Percentiles rank a stretch among this genome's conserved stretches.
Evolutionary conservation across 2,797 vertebrate genomes (phyloP).

Genomic region (Alosa sapidissima): DNA sequence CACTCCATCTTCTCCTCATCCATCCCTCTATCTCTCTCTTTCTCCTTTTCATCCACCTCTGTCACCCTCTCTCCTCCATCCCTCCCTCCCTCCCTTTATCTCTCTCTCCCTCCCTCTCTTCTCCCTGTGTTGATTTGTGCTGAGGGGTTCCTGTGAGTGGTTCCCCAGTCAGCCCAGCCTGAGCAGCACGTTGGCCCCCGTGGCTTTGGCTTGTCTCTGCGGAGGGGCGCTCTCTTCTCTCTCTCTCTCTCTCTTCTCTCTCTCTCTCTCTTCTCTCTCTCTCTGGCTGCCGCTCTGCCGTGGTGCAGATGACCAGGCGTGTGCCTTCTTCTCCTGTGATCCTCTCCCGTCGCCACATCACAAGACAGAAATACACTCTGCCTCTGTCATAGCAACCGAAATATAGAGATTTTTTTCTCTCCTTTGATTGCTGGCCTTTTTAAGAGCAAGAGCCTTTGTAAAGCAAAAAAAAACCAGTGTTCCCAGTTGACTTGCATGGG

Average conservation of each 20-base stretch:
- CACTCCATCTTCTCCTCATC: not conserved
- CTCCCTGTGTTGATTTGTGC: conserved; percentile 10
- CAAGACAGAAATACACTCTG: conserved; percentile 53
- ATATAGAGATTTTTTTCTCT: conserved; percentile 39
- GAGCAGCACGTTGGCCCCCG: not conserved
- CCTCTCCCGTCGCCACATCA: conserved; percentile 48
- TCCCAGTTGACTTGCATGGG: conserved; percentile 50
- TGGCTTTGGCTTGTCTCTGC: not conserved
- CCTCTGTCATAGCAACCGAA: conserved; percentile 48
- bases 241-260: not conserved
- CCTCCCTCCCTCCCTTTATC: too few relatives aligned
- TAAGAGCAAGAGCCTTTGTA: conserved; percentile 46
- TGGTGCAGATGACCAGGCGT: conserved; percentile 35
- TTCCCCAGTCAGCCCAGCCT: conserved; percentile 3
- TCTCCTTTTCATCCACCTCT: not conserved
- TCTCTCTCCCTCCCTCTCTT: not conserved
- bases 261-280: not conserved
- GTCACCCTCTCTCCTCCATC: not conserved
- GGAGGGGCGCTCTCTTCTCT: not conserved
- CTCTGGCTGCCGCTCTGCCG: conserved; percentile 13
- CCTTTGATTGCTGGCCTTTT: conserved; percentile 56
- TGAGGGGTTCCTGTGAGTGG: not conserved
- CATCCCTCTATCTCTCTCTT: not conserved
- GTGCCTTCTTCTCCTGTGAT: conserved; percentile 32
- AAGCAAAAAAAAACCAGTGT: conserved; percentile 29